Conservation (phyloP, 2,888 invertebrate genomes). For the Chirona hameri region DNA sequence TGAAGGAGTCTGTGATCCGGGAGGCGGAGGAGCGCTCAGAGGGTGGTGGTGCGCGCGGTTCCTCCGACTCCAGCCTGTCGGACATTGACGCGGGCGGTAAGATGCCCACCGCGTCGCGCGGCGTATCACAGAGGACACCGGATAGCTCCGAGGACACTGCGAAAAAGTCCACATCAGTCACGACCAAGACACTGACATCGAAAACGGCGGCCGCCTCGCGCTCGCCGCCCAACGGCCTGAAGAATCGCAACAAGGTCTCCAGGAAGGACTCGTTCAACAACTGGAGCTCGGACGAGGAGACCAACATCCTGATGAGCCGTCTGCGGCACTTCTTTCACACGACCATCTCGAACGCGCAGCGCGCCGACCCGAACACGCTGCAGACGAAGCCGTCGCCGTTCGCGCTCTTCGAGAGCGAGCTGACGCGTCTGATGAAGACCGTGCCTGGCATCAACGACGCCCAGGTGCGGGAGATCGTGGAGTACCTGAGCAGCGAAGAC, state of each 20-base stretch:
- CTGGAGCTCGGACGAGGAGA: constrained; percentile 91
- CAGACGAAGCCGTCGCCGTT: constrained; percentile 72
- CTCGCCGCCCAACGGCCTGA: constrained; percentile 48
- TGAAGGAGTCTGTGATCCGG: constrained; percentile 50
- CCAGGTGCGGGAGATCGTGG: constrained; percentile 85
- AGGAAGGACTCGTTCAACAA: constrained; percentile 65
- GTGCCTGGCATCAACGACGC: constrained; percentile 87
- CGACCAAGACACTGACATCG: background rate
- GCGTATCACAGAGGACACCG: background rate
- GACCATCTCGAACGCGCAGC: constrained; percentile 63
- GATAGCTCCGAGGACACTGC: background rate
- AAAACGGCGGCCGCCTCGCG: constrained; percentile 44
- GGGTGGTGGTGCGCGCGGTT: constrained; percentile 36
- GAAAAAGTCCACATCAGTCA: background rate
- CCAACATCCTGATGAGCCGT: constrained; percentile 91
- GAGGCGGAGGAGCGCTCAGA: constrained; percentile 47
- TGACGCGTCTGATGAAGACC: constrained; percentile 86
- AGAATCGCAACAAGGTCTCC: constrained; percentile 74
- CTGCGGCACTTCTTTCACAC: constrained; percentile 90
- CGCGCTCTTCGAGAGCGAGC: constrained; percentile 82
- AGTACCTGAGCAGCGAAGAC: constrained; percentile 86
- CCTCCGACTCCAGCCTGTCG: constrained; percentile 54
- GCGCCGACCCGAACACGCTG: constrained; percentile 9
- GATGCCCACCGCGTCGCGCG: background rate
- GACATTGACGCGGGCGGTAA: constrained; percentile 43